Evolutionary conservation across 2,888 invertebrate species (phyloP).

Genomic region (Leptopilina myrica): DNA sequence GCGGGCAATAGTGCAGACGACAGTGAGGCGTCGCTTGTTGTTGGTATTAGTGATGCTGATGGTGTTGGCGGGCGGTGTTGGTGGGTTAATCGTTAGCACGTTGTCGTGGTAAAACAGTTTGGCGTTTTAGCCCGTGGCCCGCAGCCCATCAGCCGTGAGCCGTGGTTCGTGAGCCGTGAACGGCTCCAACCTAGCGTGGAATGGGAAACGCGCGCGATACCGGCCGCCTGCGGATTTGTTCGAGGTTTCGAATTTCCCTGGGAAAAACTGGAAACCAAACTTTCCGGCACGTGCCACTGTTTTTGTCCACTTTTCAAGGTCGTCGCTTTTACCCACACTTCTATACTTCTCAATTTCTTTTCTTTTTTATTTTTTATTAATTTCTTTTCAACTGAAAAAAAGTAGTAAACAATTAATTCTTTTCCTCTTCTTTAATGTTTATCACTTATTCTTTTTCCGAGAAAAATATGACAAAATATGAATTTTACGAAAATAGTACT

Average conservation of each 20-base stretch:
- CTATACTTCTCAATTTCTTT: no score
- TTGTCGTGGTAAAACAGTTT: conserved; percentile 73
- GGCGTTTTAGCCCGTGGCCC: conserved; percentile 63
- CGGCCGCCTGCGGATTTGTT: conserved; percentile 53
- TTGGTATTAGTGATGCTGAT: conserved; percentile 47
- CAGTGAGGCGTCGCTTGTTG: conserved; percentile 46
- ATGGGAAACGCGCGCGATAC: conserved; percentile 50
- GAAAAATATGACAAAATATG: no score
- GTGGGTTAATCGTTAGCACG: conserved; percentile 72
- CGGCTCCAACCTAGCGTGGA: conserved; percentile 44
- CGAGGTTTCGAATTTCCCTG: conserved; percentile 59
- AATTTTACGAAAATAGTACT: no score
- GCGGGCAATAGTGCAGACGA: conserved; percentile 19
- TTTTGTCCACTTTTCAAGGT: conserved; percentile 17
- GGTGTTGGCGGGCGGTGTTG: conserved; percentile 51
- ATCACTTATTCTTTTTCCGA: no score
- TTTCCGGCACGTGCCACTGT: conserved; percentile 57
- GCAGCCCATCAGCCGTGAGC: conserved; percentile 51
- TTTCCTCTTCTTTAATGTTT: no score
- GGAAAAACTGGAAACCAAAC: conserved; percentile 57
- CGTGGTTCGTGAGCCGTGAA: conserved; percentile 55
- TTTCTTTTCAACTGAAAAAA: no score
- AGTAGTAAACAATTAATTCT: no score
- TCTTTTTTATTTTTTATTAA: no score
- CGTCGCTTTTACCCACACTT: neutral